phyloP scores from a whole-genome alignment of 30 jellyfish, hydroid and myxozoan genomes.

The Rhopilema esculentum region DNA sequence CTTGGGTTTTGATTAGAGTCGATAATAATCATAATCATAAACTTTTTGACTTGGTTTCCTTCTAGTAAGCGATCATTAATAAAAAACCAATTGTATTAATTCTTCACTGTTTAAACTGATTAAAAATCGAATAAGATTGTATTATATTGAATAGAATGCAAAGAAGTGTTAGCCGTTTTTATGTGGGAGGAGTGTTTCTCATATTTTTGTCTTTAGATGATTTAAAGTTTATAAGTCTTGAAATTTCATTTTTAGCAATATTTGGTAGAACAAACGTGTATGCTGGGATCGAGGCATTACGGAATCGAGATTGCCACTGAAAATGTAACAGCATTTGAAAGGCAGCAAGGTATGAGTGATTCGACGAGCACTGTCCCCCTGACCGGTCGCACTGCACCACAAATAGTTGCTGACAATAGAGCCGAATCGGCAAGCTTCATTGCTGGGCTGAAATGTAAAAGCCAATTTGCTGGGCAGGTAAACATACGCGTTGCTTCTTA shows the following conservation, averaged over 20 bases:
- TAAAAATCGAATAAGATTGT: too few species aligned
- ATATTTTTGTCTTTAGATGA: too few species aligned
- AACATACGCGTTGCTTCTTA: too few species aligned
- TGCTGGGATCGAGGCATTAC: conserved; percentile 29
- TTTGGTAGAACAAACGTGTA: conserved; percentile 34
- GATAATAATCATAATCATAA: too few species aligned
- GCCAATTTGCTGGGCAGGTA: conserved; percentile 66
- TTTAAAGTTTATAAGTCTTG: too few species aligned
- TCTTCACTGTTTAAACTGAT: too few species aligned
- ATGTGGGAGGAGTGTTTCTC: too few species aligned
- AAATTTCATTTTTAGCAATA: conserved; percentile 60
- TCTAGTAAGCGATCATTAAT: too few species aligned
- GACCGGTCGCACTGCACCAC: conserved; percentile 22
- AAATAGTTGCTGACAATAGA: background rate
- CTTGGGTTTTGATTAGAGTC: background rate
- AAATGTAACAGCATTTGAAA: conserved; percentile 27
- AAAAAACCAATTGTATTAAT: too few species aligned
- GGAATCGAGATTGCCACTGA: conserved; percentile 47
- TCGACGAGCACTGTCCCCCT: conserved; percentile 6
- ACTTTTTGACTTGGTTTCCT: too few species aligned
- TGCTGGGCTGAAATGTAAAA: conserved; percentile 53
- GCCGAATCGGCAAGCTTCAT: conserved; percentile 35
- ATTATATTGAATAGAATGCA: too few species aligned
- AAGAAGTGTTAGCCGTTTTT: too few species aligned
- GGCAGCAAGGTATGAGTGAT: conserved; percentile 9